Evolutionary conservation across 1,140 invertebrate genomes (phyloP).

Genomic region (Chymomyza costata): DNA sequence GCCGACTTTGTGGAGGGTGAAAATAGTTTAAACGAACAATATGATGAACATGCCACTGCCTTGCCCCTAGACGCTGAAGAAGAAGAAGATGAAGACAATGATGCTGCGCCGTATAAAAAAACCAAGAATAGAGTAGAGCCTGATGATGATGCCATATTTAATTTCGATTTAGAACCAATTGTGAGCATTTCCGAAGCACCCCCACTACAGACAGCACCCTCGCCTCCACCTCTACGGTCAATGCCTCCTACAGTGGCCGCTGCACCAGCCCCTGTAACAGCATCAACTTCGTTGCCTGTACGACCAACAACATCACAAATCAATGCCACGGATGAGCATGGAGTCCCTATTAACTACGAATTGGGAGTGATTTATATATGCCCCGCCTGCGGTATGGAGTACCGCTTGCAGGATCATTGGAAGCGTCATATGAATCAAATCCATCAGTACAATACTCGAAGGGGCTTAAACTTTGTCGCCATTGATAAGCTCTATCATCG

Average conservation of each 20-base stretch:
- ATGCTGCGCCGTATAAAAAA: slow-evolving; percentile 28
- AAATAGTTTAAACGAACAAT: background rate
- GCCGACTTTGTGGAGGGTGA: slow-evolving; percentile 52
- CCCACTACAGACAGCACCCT: slow-evolving; percentile 6
- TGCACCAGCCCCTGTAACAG: no score
- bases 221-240: background rate
- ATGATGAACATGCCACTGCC: background rate
- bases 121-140: slow-evolving; percentile 26
- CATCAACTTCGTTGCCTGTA: no score
- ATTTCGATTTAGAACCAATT: slow-evolving; percentile 58
- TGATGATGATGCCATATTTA: slow-evolving; percentile 65
- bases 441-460: slow-evolving; percentile 58
- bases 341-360: slow-evolving; percentile 61
- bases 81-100: slow-evolving; percentile 21
- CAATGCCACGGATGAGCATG: slow-evolving; percentile 56
- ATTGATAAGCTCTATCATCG: slow-evolving; percentile 66
- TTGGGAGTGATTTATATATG: slow-evolving; percentile 67
- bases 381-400: slow-evolving; percentile 56
- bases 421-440: slow-evolving; percentile 65
- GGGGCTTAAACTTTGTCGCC: slow-evolving; percentile 59
- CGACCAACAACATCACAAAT: slow-evolving; percentile 58
- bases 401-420: slow-evolving; percentile 59
- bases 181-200: slow-evolving; percentile 33
- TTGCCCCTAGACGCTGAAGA: slow-evolving; percentile 32
- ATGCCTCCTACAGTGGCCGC: no score